Percentiles rank a stretch among this genome's conserved stretches.
Evolutionary conservation across 2,888 invertebrate species (phyloP).

Genomic region (Tetheella fluctuosa): DNA sequence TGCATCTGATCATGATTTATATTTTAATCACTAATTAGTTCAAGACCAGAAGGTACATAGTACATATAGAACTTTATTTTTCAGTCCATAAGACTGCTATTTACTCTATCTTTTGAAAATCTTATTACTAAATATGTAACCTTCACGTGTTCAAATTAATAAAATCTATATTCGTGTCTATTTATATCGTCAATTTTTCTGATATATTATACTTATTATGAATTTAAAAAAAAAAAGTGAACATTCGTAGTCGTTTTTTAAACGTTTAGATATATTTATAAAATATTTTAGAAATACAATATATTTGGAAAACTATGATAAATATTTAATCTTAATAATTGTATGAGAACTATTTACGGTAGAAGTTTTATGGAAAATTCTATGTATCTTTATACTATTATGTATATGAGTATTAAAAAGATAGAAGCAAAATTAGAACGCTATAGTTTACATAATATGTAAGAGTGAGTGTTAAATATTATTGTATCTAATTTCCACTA

Average conservation of each 20-base stretch:
- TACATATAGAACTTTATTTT: background rate
- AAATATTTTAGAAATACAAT: slow-evolving; percentile 30
- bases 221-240: slow-evolving; percentile 40
- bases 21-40: background rate
- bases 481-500: background rate
- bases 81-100: too few relatives aligned
- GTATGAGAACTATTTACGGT: slow-evolving; percentile 2
- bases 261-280: slow-evolving; percentile 35
- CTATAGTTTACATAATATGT: background rate
- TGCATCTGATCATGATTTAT: background rate
- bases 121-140: slow-evolving; percentile 16
- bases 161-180: slow-evolving; percentile 31
- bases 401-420: background rate
- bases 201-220: slow-evolving; percentile 18
- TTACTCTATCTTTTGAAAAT: too few relatives aligned
- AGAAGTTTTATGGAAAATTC: background rate
- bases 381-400: background rate
- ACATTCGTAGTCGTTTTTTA: slow-evolving; percentile 47
- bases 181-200: slow-evolving; percentile 43
- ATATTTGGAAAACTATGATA: slow-evolving; percentile 12
- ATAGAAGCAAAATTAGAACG: background rate
- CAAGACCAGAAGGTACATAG: background rate
- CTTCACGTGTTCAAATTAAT: slow-evolving; percentile 38
- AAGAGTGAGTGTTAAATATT: background rate
- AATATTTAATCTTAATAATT: slow-evolving; percentile 8